phyloP scores from a whole-genome alignment of 2,888 invertebrate species.

The Caenorhabditis becei region DNA sequence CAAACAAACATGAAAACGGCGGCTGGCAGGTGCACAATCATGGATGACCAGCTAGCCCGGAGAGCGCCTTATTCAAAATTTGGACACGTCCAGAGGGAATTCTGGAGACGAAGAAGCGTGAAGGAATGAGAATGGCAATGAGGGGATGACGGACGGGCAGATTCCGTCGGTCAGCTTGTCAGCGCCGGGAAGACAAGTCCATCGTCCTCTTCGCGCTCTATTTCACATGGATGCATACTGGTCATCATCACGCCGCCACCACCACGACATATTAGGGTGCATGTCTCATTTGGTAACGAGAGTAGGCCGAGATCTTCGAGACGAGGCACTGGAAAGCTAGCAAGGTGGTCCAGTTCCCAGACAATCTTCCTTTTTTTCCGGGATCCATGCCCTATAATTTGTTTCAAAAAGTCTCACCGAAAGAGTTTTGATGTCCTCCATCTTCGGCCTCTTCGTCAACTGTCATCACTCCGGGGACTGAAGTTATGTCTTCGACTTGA shows the following conservation, averaged over 20 bases:
- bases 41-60: conserved; percentile 17
- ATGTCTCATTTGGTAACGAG: conserved; percentile 52
- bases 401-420: conserved; percentile 28
- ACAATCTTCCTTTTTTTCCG: conserved; percentile 3
- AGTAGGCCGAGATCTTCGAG: conserved; percentile 2
- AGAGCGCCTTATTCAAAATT: not conserved
- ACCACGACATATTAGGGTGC: conserved; percentile 29
- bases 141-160: not conserved
- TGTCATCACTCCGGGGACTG: conserved; percentile 26
- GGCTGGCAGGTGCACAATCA: conserved; percentile 43
- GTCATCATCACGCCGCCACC: conserved; percentile 40
- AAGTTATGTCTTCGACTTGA: conserved; percentile 60
- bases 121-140: conserved; percentile 52
- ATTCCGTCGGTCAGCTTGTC: conserved; percentile 38
- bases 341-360: conserved; percentile 6
- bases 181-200: conserved; percentile 38
- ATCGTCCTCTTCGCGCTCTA: conserved; percentile 58
- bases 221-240: conserved; percentile 49
- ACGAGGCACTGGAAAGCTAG: not conserved
- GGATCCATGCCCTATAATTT: not conserved
- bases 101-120: conserved; percentile 14
- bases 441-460: conserved; percentile 40
- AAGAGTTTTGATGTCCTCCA: conserved; percentile 4
- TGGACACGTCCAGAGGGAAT: conserved; percentile 2
- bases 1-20: conserved; percentile 39